These are phyloP conservation scores for Zapus hudsonius DNA, from an alignment of 2,113 vertebrate genomes.

Conservation along the genomic window DNA sequence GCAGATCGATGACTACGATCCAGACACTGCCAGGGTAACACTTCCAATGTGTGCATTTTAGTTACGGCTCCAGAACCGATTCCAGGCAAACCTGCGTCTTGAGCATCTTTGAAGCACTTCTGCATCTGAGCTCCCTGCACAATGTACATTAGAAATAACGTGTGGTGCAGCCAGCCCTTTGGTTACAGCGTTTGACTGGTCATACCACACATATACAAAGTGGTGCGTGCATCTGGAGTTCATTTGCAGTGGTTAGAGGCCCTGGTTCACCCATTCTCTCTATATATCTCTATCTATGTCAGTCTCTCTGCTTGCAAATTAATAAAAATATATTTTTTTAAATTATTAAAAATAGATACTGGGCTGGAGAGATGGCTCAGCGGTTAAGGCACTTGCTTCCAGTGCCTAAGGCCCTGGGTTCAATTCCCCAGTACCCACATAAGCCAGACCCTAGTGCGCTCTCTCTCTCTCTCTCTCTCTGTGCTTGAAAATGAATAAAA, in stretches of 20 bases:
- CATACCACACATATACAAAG: neutral
- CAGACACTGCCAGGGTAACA: conserved; percentile 84
- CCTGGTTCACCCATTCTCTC: neutral
- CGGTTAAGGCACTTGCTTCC: too few species aligned
- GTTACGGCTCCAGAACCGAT: neutral
- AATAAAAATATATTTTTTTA: too few species aligned
- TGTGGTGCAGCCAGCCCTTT: neutral
- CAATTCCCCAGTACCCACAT: too few species aligned
- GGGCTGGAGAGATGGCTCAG: too few species aligned
- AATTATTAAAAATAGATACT: too few species aligned
- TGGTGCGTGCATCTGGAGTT: too few species aligned
- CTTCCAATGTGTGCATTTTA: conserved; percentile 15
- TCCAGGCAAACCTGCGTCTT: neutral
- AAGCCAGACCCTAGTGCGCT: too few species aligned
- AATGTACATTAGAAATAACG: neutral
- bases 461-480: too few species aligned
- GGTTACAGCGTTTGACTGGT: neutral
- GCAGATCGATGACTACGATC: conserved; percentile 92
- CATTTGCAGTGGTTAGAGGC: neutral
- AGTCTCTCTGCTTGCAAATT: too few species aligned
- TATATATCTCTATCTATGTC: too few species aligned
- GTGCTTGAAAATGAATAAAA: neutral
- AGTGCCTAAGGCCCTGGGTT: too few species aligned
- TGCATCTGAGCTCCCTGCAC: neutral
- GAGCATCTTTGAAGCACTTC: neutral